These are phyloP conservation scores for Dolichallabes microphthalmus DNA, from an alignment of 2,113 vertebrate genomes.

Conservation along the genomic window DNA sequence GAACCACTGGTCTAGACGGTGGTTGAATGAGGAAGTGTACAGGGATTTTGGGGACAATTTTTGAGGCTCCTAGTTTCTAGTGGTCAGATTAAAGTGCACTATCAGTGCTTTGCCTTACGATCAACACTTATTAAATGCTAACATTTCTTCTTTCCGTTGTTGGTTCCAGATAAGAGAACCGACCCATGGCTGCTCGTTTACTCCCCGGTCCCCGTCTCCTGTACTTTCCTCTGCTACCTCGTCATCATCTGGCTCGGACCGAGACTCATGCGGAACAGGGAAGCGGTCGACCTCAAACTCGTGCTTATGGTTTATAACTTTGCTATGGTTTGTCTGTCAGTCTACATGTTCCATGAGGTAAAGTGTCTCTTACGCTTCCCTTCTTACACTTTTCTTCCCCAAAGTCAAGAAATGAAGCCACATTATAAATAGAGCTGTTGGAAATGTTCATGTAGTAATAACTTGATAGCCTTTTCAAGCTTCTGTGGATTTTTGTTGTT, in stretches of 20 bases:
- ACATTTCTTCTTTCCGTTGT: neutral
- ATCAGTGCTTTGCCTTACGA: neutral
- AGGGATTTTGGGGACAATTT: too few relatives aligned
- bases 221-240: slow-evolving; percentile 68
- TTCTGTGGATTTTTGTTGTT: neutral
- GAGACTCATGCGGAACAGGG: slow-evolving; percentile 49
- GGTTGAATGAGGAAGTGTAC: too few relatives aligned
- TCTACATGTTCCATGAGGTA: slow-evolving; percentile 76
- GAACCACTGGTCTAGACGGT: too few relatives aligned
- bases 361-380: neutral
- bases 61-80: too few relatives aligned
- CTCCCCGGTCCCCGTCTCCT: slow-evolving; percentile 62
- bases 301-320: slow-evolving; percentile 69
- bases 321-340: slow-evolving; percentile 67
- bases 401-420: neutral
- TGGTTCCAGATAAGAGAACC: slow-evolving; percentile 70
- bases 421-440: too few relatives aligned
- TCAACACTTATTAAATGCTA: neutral
- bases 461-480: neutral
- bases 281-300: slow-evolving; percentile 62
- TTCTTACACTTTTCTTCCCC: neutral
- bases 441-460: neutral
- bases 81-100: neutral
- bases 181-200: slow-evolving; percentile 70
- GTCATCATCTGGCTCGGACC: slow-evolving; percentile 65